Evolutionary conservation across 2,113 vertebrate genomes (phyloP), one percentile per base, ranked within the genome.

Genomic region (Phainopepla nitens): DNA sequence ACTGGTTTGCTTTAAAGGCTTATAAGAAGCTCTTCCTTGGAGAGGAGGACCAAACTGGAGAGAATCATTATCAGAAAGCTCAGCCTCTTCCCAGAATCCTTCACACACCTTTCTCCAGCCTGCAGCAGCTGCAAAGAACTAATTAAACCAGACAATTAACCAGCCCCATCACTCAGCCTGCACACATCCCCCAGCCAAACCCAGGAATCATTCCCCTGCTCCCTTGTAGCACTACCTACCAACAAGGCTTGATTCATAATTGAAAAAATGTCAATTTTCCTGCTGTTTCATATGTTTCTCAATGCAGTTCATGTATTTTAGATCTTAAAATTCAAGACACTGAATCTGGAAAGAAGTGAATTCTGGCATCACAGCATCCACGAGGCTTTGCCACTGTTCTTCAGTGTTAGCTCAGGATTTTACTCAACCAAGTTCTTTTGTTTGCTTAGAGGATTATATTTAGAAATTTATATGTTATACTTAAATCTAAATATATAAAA

Each of bases 91-190:
- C 45, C 86, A 45, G 10, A 8, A 84, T 70, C 60, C 35, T 70
- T 19, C 58, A 65, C 7, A 8, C 24, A 65, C 15, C 60, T 54
- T 81, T 42, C 56, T 56, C 51, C 64, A 86, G 56, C 23, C n/a
- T 56, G 50, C 58, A 83, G 76, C 51, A 87, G 49, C 49, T 91
- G 64, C 60, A 35, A 47, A 89, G 44, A 61, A 36, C 86, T 77
- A 69, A 75, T 47, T 44, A 62, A 60, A 81, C 24, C 56, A 42
- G 53, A 44, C 23, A 65, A 64, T 64, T 77, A 72, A 69, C 28
- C 70, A 86, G 88, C 50, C 31, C 62, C 47, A 82, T 69, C 75
- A 72, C 25, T 12, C 39, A 39, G 39, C 39, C 86, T 56, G 35
- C n/a, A 54, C 8, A 20, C 33, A 79, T 28, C 65, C 35, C 36